Conservation (phyloP, 2,888 invertebrate species). For the Tenthredo amoena region DNA sequence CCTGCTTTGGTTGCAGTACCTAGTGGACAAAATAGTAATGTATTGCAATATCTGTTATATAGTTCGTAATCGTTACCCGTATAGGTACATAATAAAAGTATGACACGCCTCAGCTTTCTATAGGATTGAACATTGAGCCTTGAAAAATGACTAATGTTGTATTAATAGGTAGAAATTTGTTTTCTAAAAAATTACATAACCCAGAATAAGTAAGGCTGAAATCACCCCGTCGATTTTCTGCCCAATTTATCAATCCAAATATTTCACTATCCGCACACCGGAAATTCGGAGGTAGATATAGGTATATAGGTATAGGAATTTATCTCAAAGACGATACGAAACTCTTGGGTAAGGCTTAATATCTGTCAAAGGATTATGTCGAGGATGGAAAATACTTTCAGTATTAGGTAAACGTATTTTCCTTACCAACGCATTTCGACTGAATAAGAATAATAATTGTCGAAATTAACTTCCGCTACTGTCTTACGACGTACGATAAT, state of each 20-base stretch:
- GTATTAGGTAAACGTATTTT: background rate
- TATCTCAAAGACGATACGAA: background rate
- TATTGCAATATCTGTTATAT: background rate
- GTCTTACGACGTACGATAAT: background rate
- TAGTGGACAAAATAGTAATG: conserved; percentile 1
- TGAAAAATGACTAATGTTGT: background rate
- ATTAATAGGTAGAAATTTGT: too few relatives aligned
- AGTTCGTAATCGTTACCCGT: background rate
- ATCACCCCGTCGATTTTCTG: background rate
- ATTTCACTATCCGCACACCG: background rate
- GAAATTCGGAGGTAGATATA: background rate
- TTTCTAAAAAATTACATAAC: background rate
- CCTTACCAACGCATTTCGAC: background rate
- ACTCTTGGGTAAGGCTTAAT: background rate
- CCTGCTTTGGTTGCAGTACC: conserved; percentile 1
- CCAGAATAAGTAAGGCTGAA: background rate
- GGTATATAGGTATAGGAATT: background rate
- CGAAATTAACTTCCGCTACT: background rate
- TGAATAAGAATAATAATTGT: background rate
- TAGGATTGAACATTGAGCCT: background rate
- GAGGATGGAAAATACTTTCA: background rate
- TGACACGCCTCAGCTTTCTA: background rate
- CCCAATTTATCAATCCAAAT: background rate
- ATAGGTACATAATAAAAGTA: background rate
- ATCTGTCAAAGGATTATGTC: conserved; percentile 10